Percentiles rank a stretch among this genome's conserved stretches.
Evolutionary conservation across 2,797 vertebrate species (phyloP).

Genomic region (Lophius americanus): DNA sequence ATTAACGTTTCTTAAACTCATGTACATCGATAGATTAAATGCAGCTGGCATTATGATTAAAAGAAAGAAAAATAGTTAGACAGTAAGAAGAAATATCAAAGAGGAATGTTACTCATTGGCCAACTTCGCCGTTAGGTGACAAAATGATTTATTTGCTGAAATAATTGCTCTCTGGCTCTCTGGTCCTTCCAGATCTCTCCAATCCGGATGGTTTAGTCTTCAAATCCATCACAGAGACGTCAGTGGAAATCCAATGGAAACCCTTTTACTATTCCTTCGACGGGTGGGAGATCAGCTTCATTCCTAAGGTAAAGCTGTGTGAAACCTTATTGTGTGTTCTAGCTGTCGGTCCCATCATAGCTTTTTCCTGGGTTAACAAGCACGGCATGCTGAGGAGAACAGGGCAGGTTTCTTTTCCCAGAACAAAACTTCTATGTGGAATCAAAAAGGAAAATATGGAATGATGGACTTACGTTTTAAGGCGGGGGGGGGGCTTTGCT

Average conservation of each 20-base stretch:
- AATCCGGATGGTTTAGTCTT: slow-evolving; percentile 92
- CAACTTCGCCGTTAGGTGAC: slow-evolving; percentile 34
- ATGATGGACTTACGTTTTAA: slow-evolving; percentile 41
- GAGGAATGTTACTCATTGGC: slow-evolving; percentile 15
- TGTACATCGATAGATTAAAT: background rate
- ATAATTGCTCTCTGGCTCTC: slow-evolving; percentile 67
- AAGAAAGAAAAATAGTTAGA: background rate
- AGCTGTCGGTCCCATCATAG: background rate
- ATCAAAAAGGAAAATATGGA: slow-evolving; percentile 27
- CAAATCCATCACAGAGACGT: slow-evolving; percentile 97
- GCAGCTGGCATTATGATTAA: background rate
- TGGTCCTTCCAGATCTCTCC: slow-evolving; percentile 87
- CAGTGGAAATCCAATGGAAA: slow-evolving; percentile 95
- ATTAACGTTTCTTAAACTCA: background rate
- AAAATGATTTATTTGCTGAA: slow-evolving; percentile 69
- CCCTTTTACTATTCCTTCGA: slow-evolving; percentile 94
- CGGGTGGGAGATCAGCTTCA: slow-evolving; percentile 99
- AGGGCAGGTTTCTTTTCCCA: background rate
- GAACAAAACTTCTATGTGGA: background rate
- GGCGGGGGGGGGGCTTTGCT: slow-evolving; percentile 28
- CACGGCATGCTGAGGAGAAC: background rate
- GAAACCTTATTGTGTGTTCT: slow-evolving; percentile 15
- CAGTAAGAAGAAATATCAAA: slow-evolving; percentile 8
- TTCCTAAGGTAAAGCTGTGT: slow-evolving; percentile 85
- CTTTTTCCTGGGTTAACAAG: too few species aligned